Conservation (phyloP, 53 echinoderm and acorn worm genomes). For the Crossaster papposus region DNA sequence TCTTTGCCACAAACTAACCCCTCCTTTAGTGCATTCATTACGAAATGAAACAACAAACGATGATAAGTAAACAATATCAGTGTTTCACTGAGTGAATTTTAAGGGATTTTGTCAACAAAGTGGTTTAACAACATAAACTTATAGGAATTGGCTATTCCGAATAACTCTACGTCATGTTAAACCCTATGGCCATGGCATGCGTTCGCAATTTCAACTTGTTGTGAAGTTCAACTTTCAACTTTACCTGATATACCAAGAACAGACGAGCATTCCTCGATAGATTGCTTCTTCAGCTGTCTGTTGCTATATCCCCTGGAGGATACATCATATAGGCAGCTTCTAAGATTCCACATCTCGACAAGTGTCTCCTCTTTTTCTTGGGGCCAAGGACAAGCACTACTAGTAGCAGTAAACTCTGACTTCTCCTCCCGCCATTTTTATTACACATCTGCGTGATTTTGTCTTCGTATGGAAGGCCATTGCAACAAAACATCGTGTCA, state of each 20-base stretch:
- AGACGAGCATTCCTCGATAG: background rate
- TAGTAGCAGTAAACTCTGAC: background rate
- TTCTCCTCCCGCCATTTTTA: background rate
- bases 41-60: too few species aligned
- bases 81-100: too few species aligned
- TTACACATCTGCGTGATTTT: background rate
- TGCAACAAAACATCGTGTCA: background rate
- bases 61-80: too few species aligned
- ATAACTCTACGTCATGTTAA: too few species aligned
- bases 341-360: background rate
- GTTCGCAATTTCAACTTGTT: too few species aligned
- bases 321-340: background rate
- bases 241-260: background rate
- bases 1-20: too few species aligned
- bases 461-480: background rate
- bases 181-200: too few species aligned
- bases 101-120: too few species aligned
- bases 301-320: background rate
- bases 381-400: background rate
- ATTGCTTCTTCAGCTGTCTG: slow-evolving; percentile 4
- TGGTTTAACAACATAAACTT: too few species aligned
- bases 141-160: too few species aligned
- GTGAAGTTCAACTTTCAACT: too few species aligned
- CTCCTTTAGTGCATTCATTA: too few species aligned
- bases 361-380: background rate